Conservation (phyloP, 2,797 vertebrate species). For the Premnoplex brunnescens region DNA sequence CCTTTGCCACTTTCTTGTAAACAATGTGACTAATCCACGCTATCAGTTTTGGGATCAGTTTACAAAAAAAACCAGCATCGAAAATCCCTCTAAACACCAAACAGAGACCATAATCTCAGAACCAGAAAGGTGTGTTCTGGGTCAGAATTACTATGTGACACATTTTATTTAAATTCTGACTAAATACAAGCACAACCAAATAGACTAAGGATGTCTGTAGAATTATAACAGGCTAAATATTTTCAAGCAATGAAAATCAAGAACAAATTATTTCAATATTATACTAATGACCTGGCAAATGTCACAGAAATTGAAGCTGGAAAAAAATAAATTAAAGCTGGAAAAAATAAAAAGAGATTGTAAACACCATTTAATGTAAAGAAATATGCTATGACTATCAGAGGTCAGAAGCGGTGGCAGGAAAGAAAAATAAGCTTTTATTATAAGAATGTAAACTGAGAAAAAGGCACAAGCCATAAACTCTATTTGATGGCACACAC, state of each 20-base stretch:
- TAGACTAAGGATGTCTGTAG: not conserved
- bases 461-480: not conserved
- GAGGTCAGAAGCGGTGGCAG: not conserved
- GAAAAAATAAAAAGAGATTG: not conserved
- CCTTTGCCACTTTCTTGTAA: not conserved
- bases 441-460: conserved; percentile 13
- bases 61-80: not conserved
- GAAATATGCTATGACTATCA: not conserved
- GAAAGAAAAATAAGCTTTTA: conserved; percentile 10
- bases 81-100: not conserved
- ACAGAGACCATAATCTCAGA: not conserved
- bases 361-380: not conserved
- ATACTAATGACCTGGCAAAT: not conserved
- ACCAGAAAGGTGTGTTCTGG: not conserved
- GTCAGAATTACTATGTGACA: not conserved
- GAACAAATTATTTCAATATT: not conserved
- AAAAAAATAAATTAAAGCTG: not conserved
- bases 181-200: not conserved
- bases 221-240: not conserved
- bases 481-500: not conserved
- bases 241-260: not conserved
- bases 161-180: not conserved
- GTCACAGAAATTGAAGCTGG: not conserved
- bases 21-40: not conserved
- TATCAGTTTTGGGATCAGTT: not conserved